These are phyloP conservation scores for Orius laevigatus DNA, from an alignment of 1,140 invertebrate genomes.

Conservation along the genomic window DNA sequence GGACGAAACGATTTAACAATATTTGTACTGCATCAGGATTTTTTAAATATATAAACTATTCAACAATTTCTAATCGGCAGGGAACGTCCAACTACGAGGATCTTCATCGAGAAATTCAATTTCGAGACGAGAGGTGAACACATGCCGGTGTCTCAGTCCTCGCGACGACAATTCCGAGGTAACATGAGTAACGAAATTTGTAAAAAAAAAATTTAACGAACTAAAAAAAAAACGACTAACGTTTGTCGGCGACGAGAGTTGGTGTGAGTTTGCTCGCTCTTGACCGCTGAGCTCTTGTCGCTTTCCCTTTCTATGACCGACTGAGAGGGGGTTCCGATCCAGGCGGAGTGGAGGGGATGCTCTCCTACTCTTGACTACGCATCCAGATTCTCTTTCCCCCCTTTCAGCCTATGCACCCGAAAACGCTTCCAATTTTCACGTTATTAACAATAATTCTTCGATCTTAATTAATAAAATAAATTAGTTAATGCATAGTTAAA, in stretches of 20 bases:
- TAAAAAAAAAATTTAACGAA: slow-evolving; percentile 4
- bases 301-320: slow-evolving; percentile 17
- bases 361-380: slow-evolving; percentile 1
- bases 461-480: no score
- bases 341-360: slow-evolving; percentile 2
- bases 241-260: slow-evolving; percentile 7
- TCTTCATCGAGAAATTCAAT: slow-evolving; percentile 4
- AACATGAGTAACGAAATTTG: slow-evolving; percentile 1
- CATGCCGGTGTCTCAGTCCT: slow-evolving; percentile 20
- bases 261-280: background rate
- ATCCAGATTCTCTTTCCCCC: background rate
- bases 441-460: no score
- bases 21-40: slow-evolving; percentile 16
- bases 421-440: no score
- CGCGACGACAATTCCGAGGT: no score
- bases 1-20: slow-evolving; percentile 9
- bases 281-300: slow-evolving; percentile 8
- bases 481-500: no score
- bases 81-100: slow-evolving; percentile 1
- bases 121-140: slow-evolving; percentile 15
- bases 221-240: slow-evolving; percentile 6
- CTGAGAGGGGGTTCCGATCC: slow-evolving; percentile 3
- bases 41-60: slow-evolving; percentile 3
- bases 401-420: background rate
- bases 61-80: slow-evolving; percentile 8